These are phyloP conservation scores for Tanypteryx hageni DNA, from an alignment of 2,888 invertebrate genomes.

Conservation along the genomic window DNA sequence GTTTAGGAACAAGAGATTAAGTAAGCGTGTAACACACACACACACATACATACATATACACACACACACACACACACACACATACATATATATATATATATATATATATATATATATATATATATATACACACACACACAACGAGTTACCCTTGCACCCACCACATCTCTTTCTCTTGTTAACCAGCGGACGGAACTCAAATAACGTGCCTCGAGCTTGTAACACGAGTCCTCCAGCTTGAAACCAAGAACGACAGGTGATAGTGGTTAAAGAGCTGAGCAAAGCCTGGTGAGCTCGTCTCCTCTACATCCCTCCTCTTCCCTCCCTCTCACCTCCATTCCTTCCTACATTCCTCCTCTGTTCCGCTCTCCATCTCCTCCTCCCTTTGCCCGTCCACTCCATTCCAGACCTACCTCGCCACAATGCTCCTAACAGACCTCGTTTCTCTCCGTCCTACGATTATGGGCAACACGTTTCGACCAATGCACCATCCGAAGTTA, in stretches of 20 bases:
- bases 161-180: background rate
- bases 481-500: background rate
- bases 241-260: constrained; percentile 28
- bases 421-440: too few relatives aligned
- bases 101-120: too few relatives aligned
- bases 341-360: background rate
- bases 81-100: too few relatives aligned
- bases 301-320: background rate
- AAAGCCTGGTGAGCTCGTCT: background rate
- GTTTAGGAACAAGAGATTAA: constrained; percentile 18
- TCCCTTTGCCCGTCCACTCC: background rate
- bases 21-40: background rate
- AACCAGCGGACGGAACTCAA: constrained; percentile 19
- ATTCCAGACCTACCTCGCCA: too few relatives aligned
- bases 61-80: too few relatives aligned
- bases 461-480: background rate
- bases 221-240: constrained; percentile 28
- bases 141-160: background rate
- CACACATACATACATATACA: too few relatives aligned
- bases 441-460: background rate
- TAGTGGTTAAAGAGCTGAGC: constrained; percentile 23
- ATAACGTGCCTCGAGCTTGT: constrained; percentile 28
- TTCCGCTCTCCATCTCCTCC: background rate
- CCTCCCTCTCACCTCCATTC: background rate
- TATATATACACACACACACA: background rate